Evolutionary conservation across 2,888 invertebrate species (phyloP).

Genomic region (Epirrita christyi): DNA sequence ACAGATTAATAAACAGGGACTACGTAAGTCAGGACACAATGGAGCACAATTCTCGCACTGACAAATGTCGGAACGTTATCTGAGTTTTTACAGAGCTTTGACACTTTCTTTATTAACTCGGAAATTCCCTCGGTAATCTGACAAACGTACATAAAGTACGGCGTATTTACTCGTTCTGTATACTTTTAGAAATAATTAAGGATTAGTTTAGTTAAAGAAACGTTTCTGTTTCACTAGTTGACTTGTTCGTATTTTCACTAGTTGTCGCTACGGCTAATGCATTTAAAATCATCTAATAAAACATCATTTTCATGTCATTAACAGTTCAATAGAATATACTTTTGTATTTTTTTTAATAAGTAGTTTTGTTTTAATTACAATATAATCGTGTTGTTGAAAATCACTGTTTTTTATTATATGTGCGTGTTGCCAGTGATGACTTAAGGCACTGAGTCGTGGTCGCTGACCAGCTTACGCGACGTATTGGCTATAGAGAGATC

Average conservation of each 20-base stretch:
- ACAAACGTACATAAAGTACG: background rate
- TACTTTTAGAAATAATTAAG: background rate
- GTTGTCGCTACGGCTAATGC: slow-evolving; percentile 12
- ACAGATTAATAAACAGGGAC: too few species aligned
- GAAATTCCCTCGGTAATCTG: too few species aligned
- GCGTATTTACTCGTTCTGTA: background rate
- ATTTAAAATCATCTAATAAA: slow-evolving; percentile 17
- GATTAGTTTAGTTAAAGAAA: slow-evolving; percentile 1
- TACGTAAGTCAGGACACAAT: too few species aligned
- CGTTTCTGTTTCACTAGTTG: slow-evolving; percentile 8
- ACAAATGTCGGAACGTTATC: too few species aligned
- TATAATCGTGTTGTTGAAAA: slow-evolving; percentile 69
- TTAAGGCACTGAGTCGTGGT: too few species aligned
- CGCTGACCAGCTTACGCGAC: too few species aligned
- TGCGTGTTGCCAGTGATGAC: too few species aligned
- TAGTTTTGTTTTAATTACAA: slow-evolving; percentile 53
- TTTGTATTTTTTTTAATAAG: slow-evolving; percentile 52
- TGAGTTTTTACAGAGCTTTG: too few species aligned
- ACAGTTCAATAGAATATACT: slow-evolving; percentile 22
- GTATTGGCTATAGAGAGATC: too few species aligned
- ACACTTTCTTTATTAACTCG: too few species aligned
- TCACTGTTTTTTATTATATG: slow-evolving; percentile 34
- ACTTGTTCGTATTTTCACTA: slow-evolving; percentile 14
- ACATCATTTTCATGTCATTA: background rate
- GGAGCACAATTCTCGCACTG: too few species aligned